These are phyloP conservation scores for Euwallacea fornicatus DNA, from an alignment of 1,140 invertebrate species.

Conservation along the genomic window DNA sequence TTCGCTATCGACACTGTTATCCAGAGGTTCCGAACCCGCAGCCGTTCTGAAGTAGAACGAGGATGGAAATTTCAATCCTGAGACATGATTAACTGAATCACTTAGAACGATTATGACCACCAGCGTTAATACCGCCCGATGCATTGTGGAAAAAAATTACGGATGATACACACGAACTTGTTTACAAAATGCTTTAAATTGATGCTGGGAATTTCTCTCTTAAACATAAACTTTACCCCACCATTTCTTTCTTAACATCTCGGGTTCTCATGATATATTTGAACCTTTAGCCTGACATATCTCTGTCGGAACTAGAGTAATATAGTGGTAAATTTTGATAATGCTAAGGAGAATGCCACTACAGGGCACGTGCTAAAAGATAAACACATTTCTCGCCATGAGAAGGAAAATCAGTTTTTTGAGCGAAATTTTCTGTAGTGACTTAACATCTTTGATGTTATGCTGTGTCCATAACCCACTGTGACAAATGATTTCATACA, in stretches of 20 bases:
- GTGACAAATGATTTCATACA: slow-evolving; percentile 9
- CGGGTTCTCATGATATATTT: slow-evolving; percentile 51
- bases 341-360: slow-evolving; percentile 27
- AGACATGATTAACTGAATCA: slow-evolving; percentile 42
- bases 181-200: slow-evolving; percentile 47
- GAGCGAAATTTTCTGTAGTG: no score
- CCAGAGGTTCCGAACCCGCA: slow-evolving; percentile 23
- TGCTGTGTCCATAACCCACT: not conserved
- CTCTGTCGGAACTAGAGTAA: slow-evolving; percentile 45
- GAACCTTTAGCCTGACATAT: slow-evolving; percentile 52
- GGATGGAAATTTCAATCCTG: slow-evolving; percentile 43
- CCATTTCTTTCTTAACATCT: slow-evolving; percentile 48
- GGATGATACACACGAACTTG: slow-evolving; percentile 39
- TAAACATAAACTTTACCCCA: slow-evolving; percentile 49
- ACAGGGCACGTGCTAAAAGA: slow-evolving; percentile 33
- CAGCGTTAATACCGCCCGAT: slow-evolving; percentile 29
- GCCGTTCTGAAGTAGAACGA: slow-evolving; percentile 19
- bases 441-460: no score
- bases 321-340: slow-evolving; percentile 36
- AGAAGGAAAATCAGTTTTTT: no score
- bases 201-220: slow-evolving; percentile 47
- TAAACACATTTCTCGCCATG: slow-evolving; percentile 5
- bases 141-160: slow-evolving; percentile 36
- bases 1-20: slow-evolving; percentile 40
- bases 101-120: slow-evolving; percentile 19